Conservation (phyloP, 2,888 invertebrate species). For the Ophion ventricosus region DNA sequence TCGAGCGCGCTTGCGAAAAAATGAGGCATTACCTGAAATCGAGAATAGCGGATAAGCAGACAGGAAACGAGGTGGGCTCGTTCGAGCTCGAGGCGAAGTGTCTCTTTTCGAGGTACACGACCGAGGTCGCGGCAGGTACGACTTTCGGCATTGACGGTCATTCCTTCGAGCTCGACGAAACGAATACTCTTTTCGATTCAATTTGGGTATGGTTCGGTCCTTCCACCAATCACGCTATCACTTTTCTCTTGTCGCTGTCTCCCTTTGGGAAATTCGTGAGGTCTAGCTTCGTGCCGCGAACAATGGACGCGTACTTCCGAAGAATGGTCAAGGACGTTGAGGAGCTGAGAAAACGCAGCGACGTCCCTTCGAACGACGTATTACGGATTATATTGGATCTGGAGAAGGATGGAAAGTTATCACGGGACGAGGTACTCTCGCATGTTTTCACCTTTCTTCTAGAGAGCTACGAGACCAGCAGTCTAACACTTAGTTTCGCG, state of each 20-base stretch:
- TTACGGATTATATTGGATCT: constrained; percentile 82
- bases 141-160: constrained; percentile 55
- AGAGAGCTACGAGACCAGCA: constrained; percentile 85
- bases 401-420: constrained; percentile 40
- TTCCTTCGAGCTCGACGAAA: constrained; percentile 26
- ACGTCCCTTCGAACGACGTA: constrained; percentile 79
- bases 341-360: constrained; percentile 59
- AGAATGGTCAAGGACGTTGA: constrained; percentile 63
- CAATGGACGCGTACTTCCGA: constrained; percentile 65
- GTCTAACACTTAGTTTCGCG: constrained; percentile 82
- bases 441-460: constrained; percentile 84
- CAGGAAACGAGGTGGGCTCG: background rate
- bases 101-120: constrained; percentile 51
- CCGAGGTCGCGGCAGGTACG: constrained; percentile 40
- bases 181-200: constrained; percentile 30
- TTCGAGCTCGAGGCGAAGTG: constrained; percentile 72
- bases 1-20: constrained; percentile 41
- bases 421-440: constrained; percentile 78
- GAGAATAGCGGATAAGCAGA: background rate
- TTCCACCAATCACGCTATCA: constrained; percentile 42
- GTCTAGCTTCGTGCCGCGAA: constrained; percentile 52
- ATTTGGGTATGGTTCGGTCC: constrained; percentile 60
- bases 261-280: constrained; percentile 38
- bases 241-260: constrained; percentile 40
- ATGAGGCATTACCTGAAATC: constrained; percentile 35